Base-by-base conservation (phyloP, 2,797 vertebrate genomes). In the Tokudaia muenninki region DNA sequence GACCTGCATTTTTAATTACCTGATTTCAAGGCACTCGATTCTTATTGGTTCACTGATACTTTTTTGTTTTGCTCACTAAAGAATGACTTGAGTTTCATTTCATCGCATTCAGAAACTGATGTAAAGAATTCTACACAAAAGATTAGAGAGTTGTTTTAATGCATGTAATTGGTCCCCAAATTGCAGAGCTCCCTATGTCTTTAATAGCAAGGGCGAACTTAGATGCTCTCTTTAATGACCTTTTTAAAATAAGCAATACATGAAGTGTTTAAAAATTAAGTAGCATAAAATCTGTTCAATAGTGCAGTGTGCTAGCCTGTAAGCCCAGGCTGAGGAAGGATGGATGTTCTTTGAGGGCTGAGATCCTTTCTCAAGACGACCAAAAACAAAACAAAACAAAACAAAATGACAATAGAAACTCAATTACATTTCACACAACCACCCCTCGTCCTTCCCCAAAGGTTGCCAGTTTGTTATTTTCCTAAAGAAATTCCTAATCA, bases 41-140 rank as follows among this genome's bases (percentile, higher is more conserved):
- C 74, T 92, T 31, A 9, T 57, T 52, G 67, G 59, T 47, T 37
- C 22, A 41, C 26, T 31, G 26, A 44, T 21, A 34, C 13, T 4
- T 84, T 83, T 70, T 63, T 65, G 59, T 75, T 95, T 74, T 63
- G 67, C 4, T 37, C 75, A 29, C 75, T 50, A 21, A 52, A 34
- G 65, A 74, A 74, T 34, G 41, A 57, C 65, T 92, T 77, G 72
- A 31, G 50, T 90, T 90, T 93, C 11, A 47, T 78, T 92, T 95
- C 72, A 81, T n/a, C 50, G 44, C 63, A n/a, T 24, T 86, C 22
- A 11, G 50, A 77, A 82, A n/a, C 52, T 70, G 61, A 59, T 55
- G n/a, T 52, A 86, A 90, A 88, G 29, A 24, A 52, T 79, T 90
- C 84, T 34, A 7, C 41, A 17, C n/a, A 72, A 74, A 87, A 22